phyloP scores from a whole-genome alignment of 2,888 invertebrate species.

The Hemistola chrysoprasaria region DNA sequence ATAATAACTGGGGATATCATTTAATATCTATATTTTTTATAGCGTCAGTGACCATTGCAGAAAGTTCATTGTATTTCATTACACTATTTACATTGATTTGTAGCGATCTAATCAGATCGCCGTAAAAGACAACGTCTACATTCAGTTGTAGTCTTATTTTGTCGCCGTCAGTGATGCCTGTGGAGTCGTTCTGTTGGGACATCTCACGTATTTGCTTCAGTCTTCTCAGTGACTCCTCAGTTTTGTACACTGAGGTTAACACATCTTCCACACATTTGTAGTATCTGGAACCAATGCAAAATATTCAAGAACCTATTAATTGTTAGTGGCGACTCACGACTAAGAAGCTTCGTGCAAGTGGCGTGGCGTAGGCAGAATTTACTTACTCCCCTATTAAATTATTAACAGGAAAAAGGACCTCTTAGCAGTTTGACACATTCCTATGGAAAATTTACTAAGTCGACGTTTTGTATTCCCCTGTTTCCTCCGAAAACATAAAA shows the following conservation, averaged over 20 bases:
- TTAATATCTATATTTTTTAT: constrained; percentile 80
- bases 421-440: too few species aligned
- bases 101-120: constrained; percentile 82
- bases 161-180: constrained; percentile 92
- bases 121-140: constrained; percentile 91
- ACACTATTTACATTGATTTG: constrained; percentile 80
- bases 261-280: constrained; percentile 91
- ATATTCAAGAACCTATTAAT: too few species aligned
- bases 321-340: too few species aligned
- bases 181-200: constrained; percentile 70
- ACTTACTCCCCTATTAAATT: too few species aligned
- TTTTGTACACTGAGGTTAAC: constrained; percentile 95
- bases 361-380: too few species aligned
- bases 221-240: constrained; percentile 95
- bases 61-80: constrained; percentile 82
- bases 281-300: constrained; percentile 85
- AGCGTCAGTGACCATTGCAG: constrained; percentile 84
- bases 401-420: too few species aligned
- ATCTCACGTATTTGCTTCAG: constrained; percentile 92
- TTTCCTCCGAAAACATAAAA: too few species aligned
- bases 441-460: too few species aligned
- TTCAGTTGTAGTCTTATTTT: constrained; percentile 96
- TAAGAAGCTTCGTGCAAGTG: too few species aligned
- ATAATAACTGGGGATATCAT: constrained; percentile 70
- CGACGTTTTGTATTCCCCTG: too few species aligned